Evolutionary conservation across 2,888 invertebrate species (phyloP), one percentile per base, ranked within the genome.

Genomic region (Leistus spinibarbis): DNA sequence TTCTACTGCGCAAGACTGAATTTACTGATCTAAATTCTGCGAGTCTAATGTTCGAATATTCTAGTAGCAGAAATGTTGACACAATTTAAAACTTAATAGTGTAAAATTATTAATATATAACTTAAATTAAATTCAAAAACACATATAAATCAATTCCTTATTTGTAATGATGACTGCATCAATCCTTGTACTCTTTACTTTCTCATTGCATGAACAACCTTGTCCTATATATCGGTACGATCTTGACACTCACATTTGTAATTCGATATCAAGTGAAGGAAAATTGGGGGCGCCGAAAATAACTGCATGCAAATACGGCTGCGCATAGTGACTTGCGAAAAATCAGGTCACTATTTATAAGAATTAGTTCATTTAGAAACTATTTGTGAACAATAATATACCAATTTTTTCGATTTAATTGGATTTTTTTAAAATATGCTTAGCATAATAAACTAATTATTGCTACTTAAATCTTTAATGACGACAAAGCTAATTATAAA

Each of bases 121-220:
- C n/a, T n/a, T n/a, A n/a, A 22, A 63, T 20, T 3, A 57, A 27
- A 64, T 10, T 17, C 24, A 24, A 16, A 69, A 69, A 27, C 19
- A 57, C 10, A 27, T 40, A 63, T 54, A n/a, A 65, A 54, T 0
- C n/a, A 17, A 65, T 13, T 66, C 72, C 72, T 66, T 72, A 72
- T 72, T 27, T 66, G 72, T 66, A 65, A 57, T 16, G 22, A 69
- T 64, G 64, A 64, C 64, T 23, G 16, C 27, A 64, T 64, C 10
- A 23, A 64, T 69, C 72, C 72, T 72, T 72, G 72, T 72, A 66
- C 17, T 66, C 27, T 27, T 72, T 66, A 57, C 72, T 72, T 72
- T 72, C 72, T 69, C 69, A 13, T 57, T 68, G 13, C 24, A 60
- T 10, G 16, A 4, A 16, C 13, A 22, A 72, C 72, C 72, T 72